Evolutionary conservation across 2,888 invertebrate genomes (phyloP).

Genomic region (Drosophila limbata): DNA sequence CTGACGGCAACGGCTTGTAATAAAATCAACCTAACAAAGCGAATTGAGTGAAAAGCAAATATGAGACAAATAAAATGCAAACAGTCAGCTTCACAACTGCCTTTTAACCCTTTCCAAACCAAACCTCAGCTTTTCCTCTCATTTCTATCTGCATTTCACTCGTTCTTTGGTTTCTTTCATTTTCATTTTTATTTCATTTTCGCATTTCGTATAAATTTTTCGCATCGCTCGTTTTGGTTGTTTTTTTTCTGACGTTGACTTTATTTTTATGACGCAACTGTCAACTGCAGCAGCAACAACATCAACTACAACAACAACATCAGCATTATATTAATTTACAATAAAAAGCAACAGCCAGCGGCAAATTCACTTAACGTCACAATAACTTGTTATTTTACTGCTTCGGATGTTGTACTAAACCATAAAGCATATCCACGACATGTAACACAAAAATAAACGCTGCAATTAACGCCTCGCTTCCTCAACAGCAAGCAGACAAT

Average conservation of each 20-base stretch:
- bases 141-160: not conserved
- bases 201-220: conserved; percentile 56
- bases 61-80: conserved; percentile 81
- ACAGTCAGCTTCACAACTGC: conserved; percentile 41
- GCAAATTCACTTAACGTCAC: conserved; percentile 51
- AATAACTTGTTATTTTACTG: conserved; percentile 36
- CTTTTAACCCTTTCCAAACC: conserved; percentile 32
- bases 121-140: not conserved
- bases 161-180: not conserved
- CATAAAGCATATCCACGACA: not conserved
- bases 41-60: conserved; percentile 83
- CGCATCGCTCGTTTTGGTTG: conserved; percentile 54
- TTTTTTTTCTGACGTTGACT: conserved; percentile 35
- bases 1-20: conserved; percentile 55
- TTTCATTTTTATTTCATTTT: conserved; percentile 1
- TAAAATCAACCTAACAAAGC: conserved; percentile 81
- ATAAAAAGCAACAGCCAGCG: conserved; percentile 27
- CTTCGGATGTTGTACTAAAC: not conserved
- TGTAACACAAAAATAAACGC: conserved; percentile 1
- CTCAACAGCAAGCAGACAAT: not conserved
- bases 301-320: conserved; percentile 21
- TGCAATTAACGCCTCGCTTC: conserved; percentile 1
- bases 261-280: conserved; percentile 71
- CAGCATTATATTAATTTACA: conserved; percentile 37
- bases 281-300: conserved; percentile 63